Base-by-base conservation (phyloP, 1,140 invertebrate genomes). In the Rhizoglyphus robini region DNA sequence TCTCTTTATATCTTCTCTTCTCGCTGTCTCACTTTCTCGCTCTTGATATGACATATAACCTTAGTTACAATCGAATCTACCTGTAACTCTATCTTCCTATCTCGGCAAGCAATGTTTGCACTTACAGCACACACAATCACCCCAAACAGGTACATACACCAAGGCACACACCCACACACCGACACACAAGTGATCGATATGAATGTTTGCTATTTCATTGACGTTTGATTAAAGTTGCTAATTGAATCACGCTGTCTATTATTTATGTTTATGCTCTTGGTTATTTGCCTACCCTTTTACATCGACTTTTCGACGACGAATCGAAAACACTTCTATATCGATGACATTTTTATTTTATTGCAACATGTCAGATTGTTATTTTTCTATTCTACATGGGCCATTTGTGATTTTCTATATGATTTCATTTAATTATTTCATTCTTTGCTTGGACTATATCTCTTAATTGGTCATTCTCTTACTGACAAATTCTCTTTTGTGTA, bases 211-310 rank as follows among this genome's bases (percentile, higher is more conserved):
- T 54, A 32, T 54, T 54, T 54, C 51, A 54, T 54, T 54, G 51
- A 54, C 51, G 51, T 54, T 54, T 54, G 51, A 54, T 27, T 27
- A 54, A 54, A 54, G 51, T 54, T 54, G 51, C 51, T 41, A 54
- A 54, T 54, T 54, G 51, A 54, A 54, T 18, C 36, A 41, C 36
- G 18, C 18, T 41, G 8, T 41, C 36, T 41, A 41, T 41, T 41
- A 11, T 18, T 41, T 41, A 11, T 18, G 8, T 18, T 41, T 18
- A 41, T 41, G 18, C 36, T 41, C 8, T 41, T 41, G 8, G 8
- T 41, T 41, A 8, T 41, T 41, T 18, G 8, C 8, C 36, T 41
- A n/a, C n/a, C n/a, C n/a, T n/a, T n/a, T n/a, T n/a, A n/a, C n/a
- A n/a, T n/a, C n/a, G n/a, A n/a, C n/a, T n/a, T n/a, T n/a, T n/a